Evolutionary conservation across 2,113 vertebrate species (phyloP), one percentile per base, ranked within the genome.

Genomic region (Scatophagus argus): DNA sequence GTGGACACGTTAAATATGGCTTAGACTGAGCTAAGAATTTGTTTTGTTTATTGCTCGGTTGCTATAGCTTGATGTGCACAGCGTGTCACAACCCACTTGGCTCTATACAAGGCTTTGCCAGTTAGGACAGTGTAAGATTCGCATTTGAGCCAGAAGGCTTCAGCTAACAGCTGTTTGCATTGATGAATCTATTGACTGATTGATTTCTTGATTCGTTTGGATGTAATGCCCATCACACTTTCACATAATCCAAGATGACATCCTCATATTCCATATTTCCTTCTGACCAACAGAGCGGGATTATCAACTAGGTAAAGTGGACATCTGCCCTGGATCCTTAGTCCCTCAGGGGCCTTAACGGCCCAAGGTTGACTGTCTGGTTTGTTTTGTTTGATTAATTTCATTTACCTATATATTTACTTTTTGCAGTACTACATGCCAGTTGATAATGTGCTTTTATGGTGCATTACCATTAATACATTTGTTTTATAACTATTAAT

Each of bases 11-110:
- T 59, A 34, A 78, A 46, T 31, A 14, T 36, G 44, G 52, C 17
- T 36, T n/a, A 25, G 17, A 17, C 44, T 47, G 19, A 31, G 23
- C 46, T 23, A 14, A 68, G 12, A 64, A 58, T 39, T 51, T 47
- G 16, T 32, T 58, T 56, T 68, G 27, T 51, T 71, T 58, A 63
- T 44, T 61, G 52, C 9, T 25, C 19, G 39, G 67, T 61, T 2
- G 2, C 81, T 68, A 61, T 73, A 59, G 80, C 46, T 41, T 25
- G 5, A 23, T 44, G 25, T 34, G 16, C 8, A 38, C 38, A 27
- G 7, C 14, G 52, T 21, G 21, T 21, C 13, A 38, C 17, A 36
- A 4, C 52, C 52, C n/a, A 8, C 6, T 56, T 54, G 46, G 34
- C n/a, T 59, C 17, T 61, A 17, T 23, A 17, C 12, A 8, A 39